Evolutionary conservation across 2,888 invertebrate species (phyloP).

Genomic region (Tetragonisca angustula): DNA sequence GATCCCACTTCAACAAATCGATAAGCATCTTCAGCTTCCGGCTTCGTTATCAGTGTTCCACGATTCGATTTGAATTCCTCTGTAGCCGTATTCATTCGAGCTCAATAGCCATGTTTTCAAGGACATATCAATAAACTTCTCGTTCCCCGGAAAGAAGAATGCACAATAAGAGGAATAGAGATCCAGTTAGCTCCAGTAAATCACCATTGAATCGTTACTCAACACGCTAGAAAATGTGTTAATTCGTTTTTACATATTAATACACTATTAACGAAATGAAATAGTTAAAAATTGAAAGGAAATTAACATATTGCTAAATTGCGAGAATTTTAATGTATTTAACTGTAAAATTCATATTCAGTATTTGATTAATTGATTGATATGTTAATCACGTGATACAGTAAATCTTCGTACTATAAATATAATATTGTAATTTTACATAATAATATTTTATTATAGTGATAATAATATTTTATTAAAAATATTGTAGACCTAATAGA

Average conservation of each 20-base stretch:
- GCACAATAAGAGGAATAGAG: slow-evolving; percentile 32
- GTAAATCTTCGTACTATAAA: no score
- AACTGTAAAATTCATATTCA: no score
- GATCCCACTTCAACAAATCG: slow-evolving; percentile 37
- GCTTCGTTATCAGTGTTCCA: slow-evolving; percentile 40
- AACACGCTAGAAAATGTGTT: neutral
- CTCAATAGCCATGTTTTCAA: slow-evolving; percentile 51
- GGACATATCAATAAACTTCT: slow-evolving; percentile 55
- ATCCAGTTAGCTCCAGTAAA: slow-evolving; percentile 25
- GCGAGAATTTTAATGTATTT: no score
- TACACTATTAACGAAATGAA: neutral
- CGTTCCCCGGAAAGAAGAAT: slow-evolving; percentile 52
- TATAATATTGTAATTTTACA: no score
- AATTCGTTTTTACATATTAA: neutral
- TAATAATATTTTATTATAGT: no score
- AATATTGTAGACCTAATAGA: no score
- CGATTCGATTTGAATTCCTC: slow-evolving; percentile 51
- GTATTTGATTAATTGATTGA: no score
- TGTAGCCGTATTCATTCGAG: slow-evolving; percentile 46
- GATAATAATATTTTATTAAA: no score
- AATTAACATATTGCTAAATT: no score
- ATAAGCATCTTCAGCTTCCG: slow-evolving; percentile 58
- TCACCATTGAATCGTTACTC: neutral
- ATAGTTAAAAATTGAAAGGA: no score
- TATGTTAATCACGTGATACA: no score